Evolutionary conservation across 1,140 invertebrate genomes (phyloP).

Genomic region (Cepaea nemoralis): DNA sequence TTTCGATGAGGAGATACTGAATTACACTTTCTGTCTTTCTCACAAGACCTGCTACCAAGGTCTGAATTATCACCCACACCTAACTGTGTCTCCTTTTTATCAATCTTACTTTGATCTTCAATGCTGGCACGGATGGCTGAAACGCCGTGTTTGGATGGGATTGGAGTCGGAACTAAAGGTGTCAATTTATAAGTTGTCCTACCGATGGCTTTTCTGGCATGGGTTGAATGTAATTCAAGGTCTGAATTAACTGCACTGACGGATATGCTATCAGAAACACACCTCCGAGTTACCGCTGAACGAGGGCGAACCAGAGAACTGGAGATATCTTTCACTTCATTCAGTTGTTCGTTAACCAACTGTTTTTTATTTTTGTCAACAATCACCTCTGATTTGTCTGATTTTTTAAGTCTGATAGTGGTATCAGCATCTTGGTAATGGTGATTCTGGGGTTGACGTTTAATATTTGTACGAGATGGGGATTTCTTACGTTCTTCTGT

Average conservation of each 20-base stretch:
- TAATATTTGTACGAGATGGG: slow-evolving; percentile 31
- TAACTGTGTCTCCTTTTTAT: neutral
- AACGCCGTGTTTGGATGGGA: slow-evolving; percentile 25
- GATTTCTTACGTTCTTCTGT: slow-evolving; percentile 35
- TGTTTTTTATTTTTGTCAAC: slow-evolving; percentile 38
- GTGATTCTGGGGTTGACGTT: slow-evolving; percentile 20
- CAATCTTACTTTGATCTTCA: slow-evolving; percentile 1
- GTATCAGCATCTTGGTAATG: slow-evolving; percentile 15
- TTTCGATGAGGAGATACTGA: slow-evolving; percentile 29
- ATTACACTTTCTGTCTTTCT: slow-evolving; percentile 22
- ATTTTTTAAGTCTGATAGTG: slow-evolving; percentile 16
- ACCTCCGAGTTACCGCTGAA: neutral
- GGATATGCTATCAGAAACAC: slow-evolving; percentile 36
- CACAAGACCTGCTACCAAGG: slow-evolving; percentile 20
- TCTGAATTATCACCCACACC: slow-evolving; percentile 10
- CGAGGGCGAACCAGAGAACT: slow-evolving; percentile 15
- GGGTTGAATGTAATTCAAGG: neutral
- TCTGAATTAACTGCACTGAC: slow-evolving; percentile 21
- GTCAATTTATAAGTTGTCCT: slow-evolving; percentile 25
- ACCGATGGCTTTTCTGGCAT: neutral
- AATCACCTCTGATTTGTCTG: slow-evolving; percentile 30
- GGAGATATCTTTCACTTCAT: slow-evolving; percentile 27
- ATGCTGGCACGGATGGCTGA: neutral
- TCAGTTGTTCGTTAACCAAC: slow-evolving; percentile 33
- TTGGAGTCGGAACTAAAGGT: slow-evolving; percentile 26